A percentile compares a stretch with the other conserved stretches of the same genome.
Evolutionary conservation across 2,888 invertebrate species (phyloP).

Genomic region (Mythimna ferrago): DNA sequence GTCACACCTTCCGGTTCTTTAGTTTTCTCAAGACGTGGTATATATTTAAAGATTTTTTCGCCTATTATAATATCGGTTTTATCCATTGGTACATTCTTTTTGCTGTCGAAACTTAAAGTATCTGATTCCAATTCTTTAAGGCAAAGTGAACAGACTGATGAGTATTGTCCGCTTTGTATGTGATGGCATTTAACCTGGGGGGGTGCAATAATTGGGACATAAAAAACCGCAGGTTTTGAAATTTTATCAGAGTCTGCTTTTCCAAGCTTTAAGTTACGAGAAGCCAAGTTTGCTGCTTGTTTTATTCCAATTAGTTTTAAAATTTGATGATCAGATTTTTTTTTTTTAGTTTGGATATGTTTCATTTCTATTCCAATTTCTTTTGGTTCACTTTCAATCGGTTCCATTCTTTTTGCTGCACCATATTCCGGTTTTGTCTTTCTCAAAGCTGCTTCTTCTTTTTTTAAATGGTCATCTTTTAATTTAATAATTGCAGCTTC

Average conservation of each 20-base stretch:
- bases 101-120: slow-evolving; percentile 13
- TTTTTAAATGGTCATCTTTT: slow-evolving; percentile 12
- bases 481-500: slow-evolving; percentile 10
- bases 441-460: neutral
- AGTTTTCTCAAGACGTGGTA: slow-evolving; percentile 54
- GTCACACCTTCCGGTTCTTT: slow-evolving; percentile 59
- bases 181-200: neutral
- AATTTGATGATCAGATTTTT: slow-evolving; percentile 64
- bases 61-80: slow-evolving; percentile 74
- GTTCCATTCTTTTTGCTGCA: neutral
- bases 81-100: neutral
- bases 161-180: neutral
- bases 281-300: slow-evolving; percentile 52
- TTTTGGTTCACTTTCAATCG: neutral
- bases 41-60: slow-evolving; percentile 72
- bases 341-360: slow-evolving; percentile 65
- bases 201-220: neutral
- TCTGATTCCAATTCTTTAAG: slow-evolving; percentile 33
- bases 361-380: slow-evolving; percentile 58
- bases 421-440: neutral
- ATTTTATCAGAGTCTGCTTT: neutral
- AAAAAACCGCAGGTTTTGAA: neutral
- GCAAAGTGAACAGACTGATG: slow-evolving; percentile 22
- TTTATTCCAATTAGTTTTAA: slow-evolving; percentile 70
- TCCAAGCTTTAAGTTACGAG: neutral